Conservation (phyloP, 2,797 vertebrate species). For the Yasuhikotakia modesta region DNA sequence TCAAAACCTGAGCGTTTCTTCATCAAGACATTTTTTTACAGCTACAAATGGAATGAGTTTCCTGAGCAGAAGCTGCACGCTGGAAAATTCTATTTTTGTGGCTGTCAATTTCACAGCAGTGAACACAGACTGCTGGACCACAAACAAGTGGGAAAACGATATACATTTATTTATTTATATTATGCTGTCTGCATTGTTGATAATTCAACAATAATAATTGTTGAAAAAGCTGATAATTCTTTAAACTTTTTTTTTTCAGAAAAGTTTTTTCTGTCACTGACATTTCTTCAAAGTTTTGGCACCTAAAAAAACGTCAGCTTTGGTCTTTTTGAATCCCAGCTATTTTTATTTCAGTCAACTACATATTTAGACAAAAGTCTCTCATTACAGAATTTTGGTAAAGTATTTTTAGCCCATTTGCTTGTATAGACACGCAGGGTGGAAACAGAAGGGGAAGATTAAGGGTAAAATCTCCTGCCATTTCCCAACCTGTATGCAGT, state of each 20-base stretch:
- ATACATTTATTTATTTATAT: conserved; percentile 2
- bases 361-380: conserved; percentile 43
- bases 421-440: conserved; percentile 46
- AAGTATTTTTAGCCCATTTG: conserved; percentile 7
- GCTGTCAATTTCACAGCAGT: conserved; percentile 34
- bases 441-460: conserved; percentile 51
- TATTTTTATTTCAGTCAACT: conserved; percentile 35
- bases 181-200: conserved; percentile 4
- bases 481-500: conserved; percentile 47
- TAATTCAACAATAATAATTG: too few species aligned
- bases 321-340: conserved; percentile 15
- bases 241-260: conserved; percentile 20
- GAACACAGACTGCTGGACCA: background rate
- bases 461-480: conserved; percentile 39
- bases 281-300: conserved; percentile 10
- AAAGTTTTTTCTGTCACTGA: background rate
- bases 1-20: conserved; percentile 66
- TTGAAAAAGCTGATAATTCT: conserved; percentile 10
- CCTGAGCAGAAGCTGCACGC: conserved; percentile 52
- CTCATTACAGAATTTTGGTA: conserved; percentile 14
- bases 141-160: background rate
- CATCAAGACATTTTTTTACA: conserved; percentile 59
- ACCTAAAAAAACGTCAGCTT: conserved; percentile 27
- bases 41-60: conserved; percentile 55
- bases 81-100: conserved; percentile 67